Conservation (phyloP, 2,888 invertebrate species). For the Eupithecia insigniata region DNA sequence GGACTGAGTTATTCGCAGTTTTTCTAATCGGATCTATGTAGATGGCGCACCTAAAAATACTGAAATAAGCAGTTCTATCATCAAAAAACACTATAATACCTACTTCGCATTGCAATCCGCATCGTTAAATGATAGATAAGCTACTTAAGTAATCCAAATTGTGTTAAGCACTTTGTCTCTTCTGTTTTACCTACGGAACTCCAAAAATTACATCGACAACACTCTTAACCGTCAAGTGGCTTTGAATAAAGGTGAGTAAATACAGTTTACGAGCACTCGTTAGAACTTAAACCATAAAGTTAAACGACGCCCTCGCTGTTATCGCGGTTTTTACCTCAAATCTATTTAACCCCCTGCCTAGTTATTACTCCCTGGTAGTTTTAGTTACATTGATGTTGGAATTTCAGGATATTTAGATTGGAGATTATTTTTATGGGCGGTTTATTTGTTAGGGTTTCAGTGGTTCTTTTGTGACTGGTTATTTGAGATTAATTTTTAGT, state of each 20-base stretch:
- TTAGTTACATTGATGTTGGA: conserved; percentile 40
- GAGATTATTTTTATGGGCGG: conserved; percentile 40
- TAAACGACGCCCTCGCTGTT: conserved; percentile 68
- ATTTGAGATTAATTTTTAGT: not conserved
- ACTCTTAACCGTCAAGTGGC: conserved; percentile 48
- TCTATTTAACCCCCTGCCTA: conserved; percentile 68
- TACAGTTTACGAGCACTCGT: conserved; percentile 79
- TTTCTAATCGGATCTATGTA: not conserved
- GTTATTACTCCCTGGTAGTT: conserved; percentile 70
- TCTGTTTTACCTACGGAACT: conserved; percentile 18
- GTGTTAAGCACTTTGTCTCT: not conserved
- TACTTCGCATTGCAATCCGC: not conserved
- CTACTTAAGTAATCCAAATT: not conserved
- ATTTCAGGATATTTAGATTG: conserved; percentile 21
- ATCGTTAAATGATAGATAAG: not conserved
- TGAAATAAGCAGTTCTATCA: not conserved
- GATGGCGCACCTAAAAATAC: not conserved
- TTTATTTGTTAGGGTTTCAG: conserved; percentile 25
- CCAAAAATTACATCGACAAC: conserved; percentile 15
- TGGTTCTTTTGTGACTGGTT: conserved; percentile 6
- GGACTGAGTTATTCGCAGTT: not conserved
- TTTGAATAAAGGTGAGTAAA: conserved; percentile 68
- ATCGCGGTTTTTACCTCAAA: conserved; percentile 71
- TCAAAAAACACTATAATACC: not conserved
- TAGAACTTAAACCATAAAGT: conserved; percentile 77